Base-by-base conservation (phyloP, 2,113 vertebrate species). In the Gopherus evgoodei region DNA sequence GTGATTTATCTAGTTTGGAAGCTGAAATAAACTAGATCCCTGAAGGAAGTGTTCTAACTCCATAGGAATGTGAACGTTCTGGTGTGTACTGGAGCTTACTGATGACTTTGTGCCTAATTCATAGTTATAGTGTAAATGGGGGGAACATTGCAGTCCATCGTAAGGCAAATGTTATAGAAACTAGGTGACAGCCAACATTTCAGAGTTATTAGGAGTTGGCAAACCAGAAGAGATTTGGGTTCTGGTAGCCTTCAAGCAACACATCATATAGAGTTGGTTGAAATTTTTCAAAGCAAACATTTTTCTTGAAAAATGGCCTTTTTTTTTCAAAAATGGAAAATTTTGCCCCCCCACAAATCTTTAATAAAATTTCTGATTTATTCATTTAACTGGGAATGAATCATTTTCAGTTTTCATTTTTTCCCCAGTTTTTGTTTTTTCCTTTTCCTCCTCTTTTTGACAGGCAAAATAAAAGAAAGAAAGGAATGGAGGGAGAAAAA, bases 1-100 rank as follows among this genome's bases (percentile, higher is more conserved):
- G 2, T 84, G 93, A 95, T 92, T 96, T 96, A 94, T 97, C 93
- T 93, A 4, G 89, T 29, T 93, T 96, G 94, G 95, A 94, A 87
- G 79, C 75, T 84, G 91, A 1, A 84, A 29, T 90, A 87, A 90
- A 93, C 91, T 84, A 65, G 42, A 5, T 0, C 72, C 78, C 59
- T 76, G 93, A 69, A 89, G 94, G 92, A 85, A 95, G 84, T 50
- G 5, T 11, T 65, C 78, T 78, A 94, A 56, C 81, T 56, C 56
- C 8, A 79, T 0, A 84, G 90, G 94, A 94, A 97, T 56, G 81
- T 0, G 2, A 88, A 93, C 83, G 53, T 80, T 87, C 69, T 91
- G 14, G 0, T 1, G 19, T 29, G 56, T 5, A 1, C 5, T 92
- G 96, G 92, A 92, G 88, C 50, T 1, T 0, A 6, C 91, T 89